Conservation (phyloP, 1,140 invertebrate species). For the Muscidifurax raptorellus region DNA sequence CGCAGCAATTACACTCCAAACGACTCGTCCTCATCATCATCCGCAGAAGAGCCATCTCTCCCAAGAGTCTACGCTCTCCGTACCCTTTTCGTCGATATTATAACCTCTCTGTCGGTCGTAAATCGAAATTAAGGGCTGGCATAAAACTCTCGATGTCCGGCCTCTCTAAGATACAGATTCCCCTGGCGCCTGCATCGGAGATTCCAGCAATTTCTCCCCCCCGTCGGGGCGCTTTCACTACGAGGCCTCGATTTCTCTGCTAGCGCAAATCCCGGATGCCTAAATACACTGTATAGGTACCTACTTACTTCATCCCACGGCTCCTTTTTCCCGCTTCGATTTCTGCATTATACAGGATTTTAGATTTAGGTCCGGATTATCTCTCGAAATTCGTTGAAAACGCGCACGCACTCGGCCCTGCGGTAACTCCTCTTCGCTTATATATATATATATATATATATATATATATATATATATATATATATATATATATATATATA, state of each 20-base stretch:
- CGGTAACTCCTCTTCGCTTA: too few relatives aligned
- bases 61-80: background rate
- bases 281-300: too few relatives aligned
- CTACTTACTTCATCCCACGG: slow-evolving; percentile 35
- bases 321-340: slow-evolving; percentile 28
- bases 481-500: too few relatives aligned
- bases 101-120: background rate
- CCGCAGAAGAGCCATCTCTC: background rate
- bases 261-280: slow-evolving; percentile 47
- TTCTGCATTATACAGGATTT: too few relatives aligned
- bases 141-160: background rate
- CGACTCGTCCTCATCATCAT: background rate
- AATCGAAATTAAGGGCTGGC: slow-evolving; percentile 10
- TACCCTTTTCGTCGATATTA: background rate
- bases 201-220: background rate
- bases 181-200: background rate
- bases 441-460: too few relatives aligned
- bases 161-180: background rate
- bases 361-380: background rate
- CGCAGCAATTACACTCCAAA: background rate
- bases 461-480: too few relatives aligned
- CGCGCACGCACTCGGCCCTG: too few relatives aligned
- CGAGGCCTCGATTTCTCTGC: slow-evolving; percentile 60
- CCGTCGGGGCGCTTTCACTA: background rate
- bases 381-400: background rate